Conservation (phyloP, 2,888 invertebrate species). For the Mechanitis messenoides region DNA sequence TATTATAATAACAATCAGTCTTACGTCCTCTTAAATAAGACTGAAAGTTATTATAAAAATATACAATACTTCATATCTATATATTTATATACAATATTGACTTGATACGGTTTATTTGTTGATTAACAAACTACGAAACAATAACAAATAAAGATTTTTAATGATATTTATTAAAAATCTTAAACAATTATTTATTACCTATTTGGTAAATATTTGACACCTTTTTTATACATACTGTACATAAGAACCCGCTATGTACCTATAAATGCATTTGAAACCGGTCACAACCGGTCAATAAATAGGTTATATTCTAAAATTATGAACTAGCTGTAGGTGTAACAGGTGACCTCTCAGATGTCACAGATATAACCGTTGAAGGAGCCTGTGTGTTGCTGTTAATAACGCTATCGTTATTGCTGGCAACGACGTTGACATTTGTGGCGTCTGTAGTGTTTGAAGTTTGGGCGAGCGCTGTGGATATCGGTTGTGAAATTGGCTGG, state of each 20-base stretch:
- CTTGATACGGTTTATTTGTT: too few species aligned
- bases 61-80: background rate
- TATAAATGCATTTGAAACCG: slow-evolving; percentile 13
- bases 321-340: slow-evolving; percentile 39
- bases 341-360: slow-evolving; percentile 36
- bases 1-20: slow-evolving; percentile 39
- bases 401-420: slow-evolving; percentile 20
- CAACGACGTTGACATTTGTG: slow-evolving; percentile 24
- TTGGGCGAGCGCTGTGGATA: slow-evolving; percentile 54
- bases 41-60: slow-evolving; percentile 36
- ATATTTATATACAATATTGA: background rate
- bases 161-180: too few species aligned
- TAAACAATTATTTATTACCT: background rate
- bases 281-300: slow-evolving; percentile 14
- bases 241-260: slow-evolving; percentile 6
- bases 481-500: slow-evolving; percentile 58
- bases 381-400: slow-evolving; percentile 10
- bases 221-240: slow-evolving; percentile 4
- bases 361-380: slow-evolving; percentile 38
- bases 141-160: too few species aligned
- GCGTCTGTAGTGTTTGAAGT: slow-evolving; percentile 28
- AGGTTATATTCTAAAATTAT: slow-evolving; percentile 32
- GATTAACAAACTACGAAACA: too few species aligned
- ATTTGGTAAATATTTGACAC: background rate
- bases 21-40: slow-evolving; percentile 58